phyloP scores from a whole-genome alignment of 2,888 invertebrate genomes.

The Mycalesis mineus region DNA sequence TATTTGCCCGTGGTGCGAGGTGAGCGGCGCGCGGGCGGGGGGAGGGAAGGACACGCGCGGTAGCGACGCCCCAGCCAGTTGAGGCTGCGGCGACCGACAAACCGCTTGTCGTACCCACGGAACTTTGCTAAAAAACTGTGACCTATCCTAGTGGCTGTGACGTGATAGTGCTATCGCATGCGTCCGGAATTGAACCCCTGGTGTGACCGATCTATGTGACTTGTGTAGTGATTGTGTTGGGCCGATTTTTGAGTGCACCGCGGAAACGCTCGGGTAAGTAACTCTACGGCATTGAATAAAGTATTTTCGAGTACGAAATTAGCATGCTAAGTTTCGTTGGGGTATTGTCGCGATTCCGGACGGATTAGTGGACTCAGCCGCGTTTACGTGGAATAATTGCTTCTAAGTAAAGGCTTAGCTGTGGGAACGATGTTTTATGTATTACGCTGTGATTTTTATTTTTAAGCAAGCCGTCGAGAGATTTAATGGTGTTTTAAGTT shows the following conservation, averaged over 20 bases:
- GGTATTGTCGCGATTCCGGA: conserved; percentile 18
- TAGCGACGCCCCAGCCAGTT: conserved; percentile 74
- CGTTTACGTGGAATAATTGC: conserved; percentile 26
- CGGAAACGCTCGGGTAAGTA: conserved; percentile 52
- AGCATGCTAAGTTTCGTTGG: conserved; percentile 17
- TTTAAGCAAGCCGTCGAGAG: not conserved
- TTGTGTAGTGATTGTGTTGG: conserved; percentile 46
- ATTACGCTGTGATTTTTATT: not conserved
- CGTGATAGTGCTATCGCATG: conserved; percentile 54
- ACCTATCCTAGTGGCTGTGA: conserved; percentile 61
- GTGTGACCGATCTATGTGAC: conserved; percentile 54
- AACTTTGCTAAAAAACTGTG: conserved; percentile 42
- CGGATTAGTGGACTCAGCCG: conserved; percentile 26
- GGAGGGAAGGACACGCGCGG: conserved; percentile 67
- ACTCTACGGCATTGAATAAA: conserved; percentile 14
- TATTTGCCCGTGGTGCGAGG: conserved; percentile 72
- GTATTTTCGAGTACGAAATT: conserved; percentile 5
- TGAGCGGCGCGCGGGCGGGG: conserved; percentile 52
- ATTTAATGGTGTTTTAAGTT: not conserved
- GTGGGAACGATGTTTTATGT: conserved; percentile 8
- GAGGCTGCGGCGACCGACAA: conserved; percentile 59
- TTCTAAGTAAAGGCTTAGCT: conserved; percentile 25
- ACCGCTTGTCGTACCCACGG: conserved; percentile 45
- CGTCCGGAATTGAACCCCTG: conserved; percentile 43
- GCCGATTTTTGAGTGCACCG: conserved; percentile 28